These are phyloP conservation scores for Chrysaora quinquecirrha DNA, from an alignment of 30 jellyfish, hydroid and myxozoan genomes.

Conservation along the genomic window DNA sequence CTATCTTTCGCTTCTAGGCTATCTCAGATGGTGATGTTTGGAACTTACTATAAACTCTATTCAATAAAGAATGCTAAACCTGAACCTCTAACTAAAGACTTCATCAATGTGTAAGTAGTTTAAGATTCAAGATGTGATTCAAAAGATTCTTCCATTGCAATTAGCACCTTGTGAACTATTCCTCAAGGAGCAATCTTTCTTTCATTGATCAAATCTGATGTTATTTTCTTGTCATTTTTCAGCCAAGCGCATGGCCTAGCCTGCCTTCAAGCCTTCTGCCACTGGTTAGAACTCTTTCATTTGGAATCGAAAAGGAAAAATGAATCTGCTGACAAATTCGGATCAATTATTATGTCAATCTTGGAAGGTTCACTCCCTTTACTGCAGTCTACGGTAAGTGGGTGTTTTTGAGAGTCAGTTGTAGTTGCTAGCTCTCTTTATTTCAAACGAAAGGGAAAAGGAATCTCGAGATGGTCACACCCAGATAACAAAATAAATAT, in stretches of 20 bases:
- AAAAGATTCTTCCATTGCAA: too few species aligned
- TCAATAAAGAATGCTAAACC: slow-evolving; percentile 37
- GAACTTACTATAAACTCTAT: slow-evolving; percentile 78
- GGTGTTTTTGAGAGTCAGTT: too few species aligned
- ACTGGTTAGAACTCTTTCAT: slow-evolving; percentile 79
- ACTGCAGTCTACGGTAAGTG: slow-evolving; percentile 60
- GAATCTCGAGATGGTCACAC: too few species aligned
- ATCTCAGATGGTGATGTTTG: slow-evolving; percentile 80
- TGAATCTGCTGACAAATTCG: slow-evolving; percentile 65
- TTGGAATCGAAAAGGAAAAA: slow-evolving; percentile 63
- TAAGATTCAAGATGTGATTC: too few species aligned
- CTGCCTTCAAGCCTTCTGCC: slow-evolving; percentile 83
- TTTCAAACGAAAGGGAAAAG: too few species aligned
- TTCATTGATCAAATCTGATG: too few species aligned
- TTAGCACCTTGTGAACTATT: too few species aligned
- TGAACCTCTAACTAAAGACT: slow-evolving; percentile 54
- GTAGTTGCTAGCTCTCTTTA: too few species aligned
- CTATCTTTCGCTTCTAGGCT: too few species aligned
- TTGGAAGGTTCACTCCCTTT: slow-evolving; percentile 75
- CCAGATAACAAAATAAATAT: too few species aligned
- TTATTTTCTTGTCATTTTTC: slow-evolving; percentile 5
- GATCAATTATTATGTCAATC: slow-evolving; percentile 48
- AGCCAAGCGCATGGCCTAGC: slow-evolving; percentile 94
- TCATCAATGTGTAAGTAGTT: slow-evolving; percentile 79
- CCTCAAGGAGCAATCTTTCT: too few species aligned